Conservation (phyloP, 2,113 vertebrate genomes). For the Barbus barbus region DNA sequence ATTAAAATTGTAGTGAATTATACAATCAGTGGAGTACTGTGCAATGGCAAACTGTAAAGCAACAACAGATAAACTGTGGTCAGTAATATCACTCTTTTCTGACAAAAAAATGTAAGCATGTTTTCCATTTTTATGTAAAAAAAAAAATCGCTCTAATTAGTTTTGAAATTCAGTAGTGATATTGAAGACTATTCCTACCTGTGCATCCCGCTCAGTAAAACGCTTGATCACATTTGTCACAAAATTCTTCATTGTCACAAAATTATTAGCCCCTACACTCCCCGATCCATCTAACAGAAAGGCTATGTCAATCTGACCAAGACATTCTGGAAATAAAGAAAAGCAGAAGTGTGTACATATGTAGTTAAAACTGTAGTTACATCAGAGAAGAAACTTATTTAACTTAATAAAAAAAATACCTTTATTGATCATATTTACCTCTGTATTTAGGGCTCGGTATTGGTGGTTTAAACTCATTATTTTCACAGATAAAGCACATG, state of each 20-base stretch:
- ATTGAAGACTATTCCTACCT: slow-evolving; percentile 42
- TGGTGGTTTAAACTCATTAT: rapidly evolving
- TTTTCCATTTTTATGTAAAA: too few species aligned
- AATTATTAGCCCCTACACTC: rapidly evolving
- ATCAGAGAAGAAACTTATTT: too few species aligned
- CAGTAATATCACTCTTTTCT: background rate
- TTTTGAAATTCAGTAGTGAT: too few species aligned
- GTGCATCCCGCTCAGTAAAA: slow-evolving; percentile 44
- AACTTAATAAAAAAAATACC: too few species aligned
- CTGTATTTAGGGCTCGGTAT: slow-evolving; percentile 38
- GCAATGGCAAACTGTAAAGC: slow-evolving; percentile 71
- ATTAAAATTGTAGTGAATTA: slow-evolving; percentile 51
- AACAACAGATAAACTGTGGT: slow-evolving; percentile 53
- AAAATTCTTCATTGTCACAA: slow-evolving; percentile 60
- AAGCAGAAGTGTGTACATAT: too few species aligned
- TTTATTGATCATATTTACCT: slow-evolving; percentile 63
- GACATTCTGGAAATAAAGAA: background rate
- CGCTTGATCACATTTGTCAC: slow-evolving; percentile 55
- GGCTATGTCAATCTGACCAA: slow-evolving; percentile 64
- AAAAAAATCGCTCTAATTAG: too few species aligned
- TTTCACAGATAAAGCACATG: slow-evolving; percentile 55
- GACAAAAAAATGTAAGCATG: too few species aligned
- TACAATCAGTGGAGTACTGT: rapidly evolving
- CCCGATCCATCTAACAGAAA: slow-evolving; percentile 75
- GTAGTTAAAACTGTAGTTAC: too few species aligned